Evolutionary conservation across 2,888 invertebrate genomes (phyloP).

Genomic region (Spodoptera littoralis): DNA sequence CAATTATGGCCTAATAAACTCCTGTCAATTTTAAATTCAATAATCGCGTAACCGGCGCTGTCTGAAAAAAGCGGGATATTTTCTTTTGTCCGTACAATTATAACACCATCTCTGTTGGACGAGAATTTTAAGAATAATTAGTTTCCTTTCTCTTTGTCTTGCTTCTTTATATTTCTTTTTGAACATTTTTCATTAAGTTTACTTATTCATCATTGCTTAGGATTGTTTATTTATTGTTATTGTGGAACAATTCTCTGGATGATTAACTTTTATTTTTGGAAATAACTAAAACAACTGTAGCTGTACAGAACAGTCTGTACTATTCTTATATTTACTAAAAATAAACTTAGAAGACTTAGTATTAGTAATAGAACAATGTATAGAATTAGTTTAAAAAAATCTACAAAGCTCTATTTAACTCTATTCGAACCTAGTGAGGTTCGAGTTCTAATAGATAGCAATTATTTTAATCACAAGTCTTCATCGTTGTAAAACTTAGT

Average conservation of each 20-base stretch:
- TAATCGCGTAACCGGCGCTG: constrained; percentile 22
- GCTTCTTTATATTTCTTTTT: constrained; percentile 42
- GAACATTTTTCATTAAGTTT: constrained; percentile 41
- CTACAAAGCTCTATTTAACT: too few species aligned
- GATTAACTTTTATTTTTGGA: constrained; percentile 13
- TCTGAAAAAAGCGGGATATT: constrained; percentile 14
- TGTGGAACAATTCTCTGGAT: constrained; percentile 30
- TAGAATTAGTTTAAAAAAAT: too few species aligned
- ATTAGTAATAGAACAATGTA: too few species aligned
- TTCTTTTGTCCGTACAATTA: constrained; percentile 52
- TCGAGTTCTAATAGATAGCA: too few species aligned
- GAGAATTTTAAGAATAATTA: constrained; percentile 49
- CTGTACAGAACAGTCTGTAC: background rate
- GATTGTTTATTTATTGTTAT: constrained; percentile 33
- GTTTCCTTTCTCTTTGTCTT: constrained; percentile 46
- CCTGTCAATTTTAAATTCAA: constrained; percentile 28
- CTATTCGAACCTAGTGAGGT: too few species aligned
- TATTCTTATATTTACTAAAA: too few species aligned
- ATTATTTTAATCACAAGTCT: too few species aligned
- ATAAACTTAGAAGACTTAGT: too few species aligned
- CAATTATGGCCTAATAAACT: constrained; percentile 14
- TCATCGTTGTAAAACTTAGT: too few species aligned
- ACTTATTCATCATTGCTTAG: constrained; percentile 43
- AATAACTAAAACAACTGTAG: background rate
- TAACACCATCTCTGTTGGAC: constrained; percentile 30